Conservation (phyloP, 2,888 invertebrate genomes). For the Tholera decimalis region DNA sequence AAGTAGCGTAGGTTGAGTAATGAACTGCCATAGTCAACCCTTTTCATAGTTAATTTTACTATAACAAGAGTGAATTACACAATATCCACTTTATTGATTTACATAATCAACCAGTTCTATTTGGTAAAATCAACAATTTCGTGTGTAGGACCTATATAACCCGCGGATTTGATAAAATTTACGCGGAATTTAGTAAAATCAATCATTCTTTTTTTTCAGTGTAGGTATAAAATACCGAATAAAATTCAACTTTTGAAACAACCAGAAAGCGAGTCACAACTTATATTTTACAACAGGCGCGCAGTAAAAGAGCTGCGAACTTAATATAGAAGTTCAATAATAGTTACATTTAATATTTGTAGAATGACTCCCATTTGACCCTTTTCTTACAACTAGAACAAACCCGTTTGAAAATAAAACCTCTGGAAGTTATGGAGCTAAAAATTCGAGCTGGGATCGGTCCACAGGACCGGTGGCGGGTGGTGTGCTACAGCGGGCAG, state of each 20-base stretch:
- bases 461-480: slow-evolving; percentile 24
- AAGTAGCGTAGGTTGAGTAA: too few relatives aligned
- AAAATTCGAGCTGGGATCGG: slow-evolving; percentile 52
- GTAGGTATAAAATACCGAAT: slow-evolving; percentile 28
- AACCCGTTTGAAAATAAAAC: slow-evolving; percentile 63
- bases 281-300: slow-evolving; percentile 57
- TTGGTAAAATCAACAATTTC: too few relatives aligned
- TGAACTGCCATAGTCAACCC: too few relatives aligned
- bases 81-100: too few relatives aligned
- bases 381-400: slow-evolving; percentile 63
- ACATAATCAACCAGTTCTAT: too few relatives aligned
- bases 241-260: slow-evolving; percentile 54
- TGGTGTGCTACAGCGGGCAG: slow-evolving; percentile 61
- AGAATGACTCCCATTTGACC: slow-evolving; percentile 63
- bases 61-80: too few relatives aligned
- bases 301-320: slow-evolving; percentile 54
- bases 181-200: too few relatives aligned
- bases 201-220: too few relatives aligned
- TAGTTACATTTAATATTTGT: slow-evolving; percentile 65
- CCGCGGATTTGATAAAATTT: too few relatives aligned
- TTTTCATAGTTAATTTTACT: too few relatives aligned
- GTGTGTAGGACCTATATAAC: too few relatives aligned
- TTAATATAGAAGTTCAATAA: slow-evolving; percentile 66
- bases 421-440: slow-evolving; percentile 51
- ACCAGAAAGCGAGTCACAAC: slow-evolving; percentile 52